A percentile compares a stretch with the other conserved stretches of the same genome.
Conservation (phyloP, 2,113 vertebrate genomes). For the Plecotus auritus region DNA sequence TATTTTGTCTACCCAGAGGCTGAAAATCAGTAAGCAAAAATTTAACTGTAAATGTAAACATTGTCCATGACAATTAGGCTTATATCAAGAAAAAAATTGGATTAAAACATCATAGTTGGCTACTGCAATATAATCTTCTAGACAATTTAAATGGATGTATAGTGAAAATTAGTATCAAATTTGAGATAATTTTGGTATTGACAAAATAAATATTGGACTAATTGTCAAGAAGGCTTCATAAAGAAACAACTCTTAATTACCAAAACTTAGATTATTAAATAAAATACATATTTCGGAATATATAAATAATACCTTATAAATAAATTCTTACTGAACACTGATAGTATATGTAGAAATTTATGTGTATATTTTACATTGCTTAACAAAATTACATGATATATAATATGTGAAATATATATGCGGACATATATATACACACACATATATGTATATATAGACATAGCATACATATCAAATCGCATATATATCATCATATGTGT, state of each 20-base stretch:
- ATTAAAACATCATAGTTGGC: background rate
- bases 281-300: background rate
- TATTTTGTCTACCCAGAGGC: background rate
- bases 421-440: background rate
- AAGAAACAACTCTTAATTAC: background rate
- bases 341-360: background rate
- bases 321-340: background rate
- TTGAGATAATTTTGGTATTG: background rate
- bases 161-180: background rate
- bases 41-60: background rate
- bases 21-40: background rate
- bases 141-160: background rate
- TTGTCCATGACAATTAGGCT: background rate
- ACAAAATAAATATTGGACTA: background rate
- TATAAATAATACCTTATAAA: background rate
- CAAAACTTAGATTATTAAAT: background rate
- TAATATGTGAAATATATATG: background rate
- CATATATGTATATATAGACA: too few relatives aligned
- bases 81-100: background rate
- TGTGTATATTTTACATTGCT: background rate
- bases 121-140: background rate
- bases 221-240: background rate
- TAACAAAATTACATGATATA: background rate
- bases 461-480: too few relatives aligned
- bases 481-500: too few relatives aligned